Percentiles rank a stretch among this genome's conserved stretches.
These are phyloP conservation scores for Psittacula derbiana DNA, from an alignment of 2,797 vertebrate genomes.

Conservation along the genomic window DNA sequence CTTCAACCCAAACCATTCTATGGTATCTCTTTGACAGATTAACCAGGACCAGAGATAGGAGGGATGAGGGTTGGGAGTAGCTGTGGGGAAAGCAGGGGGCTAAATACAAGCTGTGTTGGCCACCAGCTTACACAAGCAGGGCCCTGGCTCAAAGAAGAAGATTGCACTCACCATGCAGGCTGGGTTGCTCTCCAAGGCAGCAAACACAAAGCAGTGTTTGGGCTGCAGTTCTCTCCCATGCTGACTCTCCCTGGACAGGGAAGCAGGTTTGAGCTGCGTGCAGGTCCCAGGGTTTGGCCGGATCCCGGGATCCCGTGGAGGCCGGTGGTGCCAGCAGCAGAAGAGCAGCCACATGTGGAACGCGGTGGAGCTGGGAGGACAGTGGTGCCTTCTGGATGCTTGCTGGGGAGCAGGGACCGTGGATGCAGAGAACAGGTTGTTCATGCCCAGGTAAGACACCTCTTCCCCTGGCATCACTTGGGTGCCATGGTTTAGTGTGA, in stretches of 20 bases:
- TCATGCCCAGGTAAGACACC: slow-evolving; percentile 78
- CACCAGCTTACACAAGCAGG: accelerated
- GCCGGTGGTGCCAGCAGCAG: slow-evolving; percentile 72
- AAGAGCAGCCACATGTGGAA: slow-evolving; percentile 87
- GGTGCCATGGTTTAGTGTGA: too few species aligned
- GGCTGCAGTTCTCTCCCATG: background rate
- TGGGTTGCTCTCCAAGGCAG: background rate
- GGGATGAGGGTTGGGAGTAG: background rate
- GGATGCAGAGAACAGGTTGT: slow-evolving; percentile 75
- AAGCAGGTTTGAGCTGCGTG: slow-evolving; percentile 76
- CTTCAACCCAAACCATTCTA: background rate
- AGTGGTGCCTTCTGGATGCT: slow-evolving; percentile 83
- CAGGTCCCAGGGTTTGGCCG: slow-evolving; percentile 80
- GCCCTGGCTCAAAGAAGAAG: background rate
- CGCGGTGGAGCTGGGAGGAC: slow-evolving; percentile 72
- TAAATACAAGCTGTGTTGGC: background rate
- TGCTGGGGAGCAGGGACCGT: slow-evolving; percentile 86
- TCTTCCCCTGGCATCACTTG: background rate
- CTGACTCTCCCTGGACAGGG: slow-evolving; percentile 57
- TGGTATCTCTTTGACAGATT: background rate
- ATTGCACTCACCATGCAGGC: background rate
- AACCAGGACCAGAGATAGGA: background rate
- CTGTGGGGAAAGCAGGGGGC: background rate
- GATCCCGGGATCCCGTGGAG: slow-evolving; percentile 73
- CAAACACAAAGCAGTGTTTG: background rate